phyloP scores from a whole-genome alignment of 2,113 vertebrate species.

The Probosciger aterrimus region DNA sequence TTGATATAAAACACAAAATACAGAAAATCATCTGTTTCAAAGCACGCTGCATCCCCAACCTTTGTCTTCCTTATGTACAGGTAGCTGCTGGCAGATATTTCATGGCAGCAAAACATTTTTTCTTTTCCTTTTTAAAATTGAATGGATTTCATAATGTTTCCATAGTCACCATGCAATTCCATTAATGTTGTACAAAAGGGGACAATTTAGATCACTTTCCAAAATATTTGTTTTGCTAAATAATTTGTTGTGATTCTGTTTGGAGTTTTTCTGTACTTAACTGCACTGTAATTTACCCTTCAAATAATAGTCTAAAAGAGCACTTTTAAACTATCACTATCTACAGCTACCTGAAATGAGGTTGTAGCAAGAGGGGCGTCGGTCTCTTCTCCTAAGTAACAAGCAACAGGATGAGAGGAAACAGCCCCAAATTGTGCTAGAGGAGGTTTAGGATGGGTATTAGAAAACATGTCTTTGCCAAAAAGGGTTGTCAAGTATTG shows the following conservation, averaged over 20 bases:
- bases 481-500: not conserved
- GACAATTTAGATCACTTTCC: not conserved
- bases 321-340: not conserved
- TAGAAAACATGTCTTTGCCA: not conserved
- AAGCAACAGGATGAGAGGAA: not conserved
- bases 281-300: not conserved
- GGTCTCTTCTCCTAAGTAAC: not conserved
- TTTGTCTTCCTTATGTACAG: not conserved
- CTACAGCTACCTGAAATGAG: not conserved
- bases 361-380: not conserved
- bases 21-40: conserved; percentile 56
- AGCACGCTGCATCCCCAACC: not conserved
- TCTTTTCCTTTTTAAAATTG: not conserved
- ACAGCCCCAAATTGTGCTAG: not conserved
- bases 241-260: not conserved
- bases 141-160: not conserved
- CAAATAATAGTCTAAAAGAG: not conserved
- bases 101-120: not conserved
- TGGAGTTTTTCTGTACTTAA: not conserved
- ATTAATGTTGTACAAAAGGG: not conserved
- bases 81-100: not conserved
- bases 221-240: not conserved
- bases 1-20: conserved; percentile 63
- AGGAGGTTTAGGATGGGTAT: not conserved
- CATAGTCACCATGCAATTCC: not conserved